Conservation (phyloP, 2,888 invertebrate genomes). For the Ornithoptera alexandrae region DNA sequence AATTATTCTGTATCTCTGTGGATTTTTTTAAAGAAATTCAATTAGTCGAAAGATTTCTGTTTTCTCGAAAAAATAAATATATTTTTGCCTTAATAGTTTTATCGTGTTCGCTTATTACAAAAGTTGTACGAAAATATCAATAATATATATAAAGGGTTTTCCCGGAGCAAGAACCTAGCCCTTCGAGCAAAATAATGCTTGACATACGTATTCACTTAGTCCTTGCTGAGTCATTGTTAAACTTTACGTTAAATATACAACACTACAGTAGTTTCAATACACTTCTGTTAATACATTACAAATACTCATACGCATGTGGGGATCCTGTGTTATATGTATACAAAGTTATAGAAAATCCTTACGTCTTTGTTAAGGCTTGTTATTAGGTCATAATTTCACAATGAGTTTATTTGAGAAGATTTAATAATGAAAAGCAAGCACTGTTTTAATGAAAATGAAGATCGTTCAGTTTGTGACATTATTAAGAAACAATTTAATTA, state of each 20-base stretch:
- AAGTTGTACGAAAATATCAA: no score
- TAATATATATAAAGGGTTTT: no score
- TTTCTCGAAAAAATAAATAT: no score
- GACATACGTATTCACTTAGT: not conserved
- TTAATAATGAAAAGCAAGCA: conserved; percentile 12
- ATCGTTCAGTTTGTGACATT: not conserved
- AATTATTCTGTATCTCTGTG: no score
- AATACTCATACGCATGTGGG: not conserved
- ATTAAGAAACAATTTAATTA: not conserved
- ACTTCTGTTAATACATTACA: not conserved
- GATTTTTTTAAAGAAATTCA: no score
- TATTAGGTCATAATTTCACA: conserved; percentile 15
- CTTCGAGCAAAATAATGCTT: conserved; percentile 4
- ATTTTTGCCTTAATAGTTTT: no score
- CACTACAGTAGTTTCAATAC: not conserved
- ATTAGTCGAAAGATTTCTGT: no score
- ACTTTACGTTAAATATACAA: conserved; percentile 9
- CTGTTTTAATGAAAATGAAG: not conserved
- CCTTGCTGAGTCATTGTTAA: conserved; percentile 12
- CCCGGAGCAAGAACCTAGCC: not conserved
- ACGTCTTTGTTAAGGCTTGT: conserved; percentile 14
- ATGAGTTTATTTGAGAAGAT: conserved; percentile 13
- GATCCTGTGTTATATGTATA: conserved; percentile 11
- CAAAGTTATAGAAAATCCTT: not conserved
- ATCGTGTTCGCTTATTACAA: no score